Evolutionary conservation across 2,797 vertebrate species (phyloP).

Genomic region (Dipus sagitta): DNA sequence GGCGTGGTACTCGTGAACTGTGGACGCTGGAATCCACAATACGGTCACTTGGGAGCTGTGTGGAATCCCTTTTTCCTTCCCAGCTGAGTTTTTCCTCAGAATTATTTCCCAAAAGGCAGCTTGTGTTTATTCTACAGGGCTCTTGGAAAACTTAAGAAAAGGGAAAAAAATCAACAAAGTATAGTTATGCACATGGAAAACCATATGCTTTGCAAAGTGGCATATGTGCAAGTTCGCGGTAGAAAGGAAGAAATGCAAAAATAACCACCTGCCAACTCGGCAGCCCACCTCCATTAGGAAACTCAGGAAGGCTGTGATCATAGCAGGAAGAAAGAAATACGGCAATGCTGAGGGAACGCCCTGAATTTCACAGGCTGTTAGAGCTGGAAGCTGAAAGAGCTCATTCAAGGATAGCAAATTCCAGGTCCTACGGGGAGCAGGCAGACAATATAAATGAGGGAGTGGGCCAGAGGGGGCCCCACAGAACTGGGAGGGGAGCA

Average conservation of each 20-base stretch:
- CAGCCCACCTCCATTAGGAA: slow-evolving; percentile 44
- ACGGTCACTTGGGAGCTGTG: slow-evolving; percentile 26
- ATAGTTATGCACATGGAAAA: slow-evolving; percentile 54
- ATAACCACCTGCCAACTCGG: slow-evolving; percentile 71
- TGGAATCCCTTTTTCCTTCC: slow-evolving; percentile 2
- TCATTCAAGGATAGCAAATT: slow-evolving; percentile 33
- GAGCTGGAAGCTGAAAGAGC: slow-evolving; percentile 2
- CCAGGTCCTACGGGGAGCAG: background rate
- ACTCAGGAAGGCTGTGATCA: slow-evolving; percentile 39
- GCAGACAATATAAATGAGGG: background rate
- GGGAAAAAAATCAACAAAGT: slow-evolving; percentile 65
- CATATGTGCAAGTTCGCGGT: slow-evolving; percentile 50
- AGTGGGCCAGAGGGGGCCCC: background rate
- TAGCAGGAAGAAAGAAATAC: background rate
- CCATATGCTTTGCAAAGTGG: slow-evolving; percentile 65
- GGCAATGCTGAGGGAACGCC: background rate
- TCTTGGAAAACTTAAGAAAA: slow-evolving; percentile 64
- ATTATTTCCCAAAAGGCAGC: slow-evolving; percentile 66
- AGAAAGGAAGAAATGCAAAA: slow-evolving; percentile 67
- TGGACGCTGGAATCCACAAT: background rate
- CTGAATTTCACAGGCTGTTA: slow-evolving; percentile 47
- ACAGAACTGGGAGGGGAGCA: background rate
- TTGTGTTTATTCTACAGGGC: slow-evolving; percentile 75
- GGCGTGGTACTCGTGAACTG: background rate
- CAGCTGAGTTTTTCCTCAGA: slow-evolving; percentile 59